Evolutionary conservation across 2,888 invertebrate genomes (phyloP).

Genomic region (Oxystoma pomonae): DNA sequence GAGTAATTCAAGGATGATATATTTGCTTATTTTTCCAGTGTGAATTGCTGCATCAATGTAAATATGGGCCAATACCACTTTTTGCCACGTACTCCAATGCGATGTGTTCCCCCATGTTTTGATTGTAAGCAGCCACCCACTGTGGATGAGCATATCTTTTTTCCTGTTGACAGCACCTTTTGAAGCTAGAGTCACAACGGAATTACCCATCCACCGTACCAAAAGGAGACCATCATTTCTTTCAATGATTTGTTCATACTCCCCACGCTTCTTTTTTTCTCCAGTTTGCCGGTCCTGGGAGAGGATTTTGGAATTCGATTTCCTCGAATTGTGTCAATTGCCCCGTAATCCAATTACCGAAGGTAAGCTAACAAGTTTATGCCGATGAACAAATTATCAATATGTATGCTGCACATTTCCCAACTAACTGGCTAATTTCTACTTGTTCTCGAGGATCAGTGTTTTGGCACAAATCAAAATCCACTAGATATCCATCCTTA

Average conservation of each 20-base stretch:
- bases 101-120: slow-evolving; percentile 21
- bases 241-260: slow-evolving; percentile 7
- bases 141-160: slow-evolving; percentile 12
- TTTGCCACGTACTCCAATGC: slow-evolving; percentile 31
- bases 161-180: not conserved
- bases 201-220: not conserved
- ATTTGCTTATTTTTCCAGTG: too few species aligned
- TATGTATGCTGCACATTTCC: slow-evolving; percentile 15
- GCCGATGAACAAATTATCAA: slow-evolving; percentile 14
- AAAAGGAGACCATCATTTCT: not conserved
- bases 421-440: slow-evolving; percentile 17
- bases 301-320: slow-evolving; percentile 1
- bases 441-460: slow-evolving; percentile 15
- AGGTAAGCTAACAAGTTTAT: slow-evolving; percentile 17
- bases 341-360: slow-evolving; percentile 11
- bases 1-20: too few species aligned
- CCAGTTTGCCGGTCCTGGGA: slow-evolving; percentile 9
- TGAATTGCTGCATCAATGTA: slow-evolving; percentile 13
- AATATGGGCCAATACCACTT: slow-evolving; percentile 30
- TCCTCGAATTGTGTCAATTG: slow-evolving; percentile 15
- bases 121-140: slow-evolving; percentile 17
- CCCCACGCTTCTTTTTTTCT: slow-evolving; percentile 10
- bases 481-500: slow-evolving; percentile 23
- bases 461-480: slow-evolving; percentile 18
- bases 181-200: slow-evolving; percentile 1